Evolutionary conservation across 2,797 vertebrate genomes (phyloP).

Genomic region (Melanotaenia maccullochi): DNA sequence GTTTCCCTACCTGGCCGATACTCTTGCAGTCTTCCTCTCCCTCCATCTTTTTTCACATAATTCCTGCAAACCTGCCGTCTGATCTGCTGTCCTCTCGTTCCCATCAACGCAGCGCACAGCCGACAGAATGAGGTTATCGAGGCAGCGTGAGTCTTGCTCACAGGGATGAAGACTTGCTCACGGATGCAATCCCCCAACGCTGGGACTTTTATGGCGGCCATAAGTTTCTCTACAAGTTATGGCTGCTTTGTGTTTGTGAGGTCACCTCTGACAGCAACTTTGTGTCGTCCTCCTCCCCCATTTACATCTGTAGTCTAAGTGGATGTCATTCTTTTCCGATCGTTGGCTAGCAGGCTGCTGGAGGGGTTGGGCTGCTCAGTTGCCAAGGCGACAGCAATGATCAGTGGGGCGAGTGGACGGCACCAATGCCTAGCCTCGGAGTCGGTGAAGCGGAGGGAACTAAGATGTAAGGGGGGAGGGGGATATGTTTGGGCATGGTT

Average conservation of each 20-base stretch:
- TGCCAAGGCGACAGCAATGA: constrained; percentile 71
- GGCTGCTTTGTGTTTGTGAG: neutral
- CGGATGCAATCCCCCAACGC: constrained; percentile 7
- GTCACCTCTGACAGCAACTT: neutral
- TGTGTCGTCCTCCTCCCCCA: neutral
- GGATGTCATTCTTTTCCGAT: constrained; percentile 52
- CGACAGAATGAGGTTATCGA: constrained; percentile 76
- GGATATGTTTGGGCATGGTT: constrained; percentile 47
- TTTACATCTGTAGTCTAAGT: constrained; percentile 22
- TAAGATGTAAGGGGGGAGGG: constrained; percentile 50
- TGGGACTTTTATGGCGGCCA: constrained; percentile 4
- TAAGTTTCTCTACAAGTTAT: constrained; percentile 15
- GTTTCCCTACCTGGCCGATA: constrained; percentile 20
- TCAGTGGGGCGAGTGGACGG: constrained; percentile 72
- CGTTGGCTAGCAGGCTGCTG: constrained; percentile 47
- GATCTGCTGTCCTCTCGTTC: constrained; percentile 55
- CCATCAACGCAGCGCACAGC: constrained; percentile 36
- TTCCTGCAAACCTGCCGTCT: constrained; percentile 55
- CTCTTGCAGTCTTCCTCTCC: constrained; percentile 10
- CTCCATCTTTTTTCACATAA: constrained; percentile 15
- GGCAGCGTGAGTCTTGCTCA: constrained; percentile 31
- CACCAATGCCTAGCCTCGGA: constrained; percentile 59
- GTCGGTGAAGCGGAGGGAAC: constrained; percentile 62
- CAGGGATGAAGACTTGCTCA: constrained; percentile 16
- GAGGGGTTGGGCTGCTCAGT: constrained; percentile 70